phyloP scores from a whole-genome alignment of 2,113 vertebrate species.

The Muscicapa adusta region DNA sequence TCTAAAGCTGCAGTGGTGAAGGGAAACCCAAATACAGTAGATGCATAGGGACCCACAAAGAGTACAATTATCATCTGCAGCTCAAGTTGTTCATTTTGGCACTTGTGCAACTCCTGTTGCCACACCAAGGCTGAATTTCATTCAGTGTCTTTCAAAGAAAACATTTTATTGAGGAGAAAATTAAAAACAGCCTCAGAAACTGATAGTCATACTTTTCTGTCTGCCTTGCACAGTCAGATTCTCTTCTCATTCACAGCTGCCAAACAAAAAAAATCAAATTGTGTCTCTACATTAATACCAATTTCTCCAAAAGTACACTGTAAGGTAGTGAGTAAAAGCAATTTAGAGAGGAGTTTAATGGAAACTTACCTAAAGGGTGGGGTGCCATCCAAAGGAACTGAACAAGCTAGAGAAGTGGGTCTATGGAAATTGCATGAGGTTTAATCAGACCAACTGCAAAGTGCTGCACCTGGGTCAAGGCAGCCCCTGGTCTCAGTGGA shows the following conservation, averaged over 20 bases:
- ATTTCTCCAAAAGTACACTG: neutral
- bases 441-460: neutral
- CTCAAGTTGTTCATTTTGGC: neutral
- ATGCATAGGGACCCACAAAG: neutral
- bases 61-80: neutral
- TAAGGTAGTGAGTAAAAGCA: neutral
- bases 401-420: neutral
- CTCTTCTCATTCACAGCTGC: neutral
- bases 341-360: neutral
- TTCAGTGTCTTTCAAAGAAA: neutral
- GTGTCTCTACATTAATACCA: neutral
- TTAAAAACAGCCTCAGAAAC: neutral
- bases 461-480: neutral
- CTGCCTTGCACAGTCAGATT: neutral
- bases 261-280: neutral
- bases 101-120: neutral
- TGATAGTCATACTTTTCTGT: neutral
- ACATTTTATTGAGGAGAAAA: neutral
- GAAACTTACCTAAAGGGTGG: neutral
- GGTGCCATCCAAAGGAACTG: neutral
- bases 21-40: neutral
- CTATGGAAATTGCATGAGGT: accelerated
- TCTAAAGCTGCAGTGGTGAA: neutral
- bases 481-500: neutral
- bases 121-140: neutral